phyloP scores from a whole-genome alignment of 2,113 vertebrate genomes.

The Gadus chalcogrammus region DNA sequence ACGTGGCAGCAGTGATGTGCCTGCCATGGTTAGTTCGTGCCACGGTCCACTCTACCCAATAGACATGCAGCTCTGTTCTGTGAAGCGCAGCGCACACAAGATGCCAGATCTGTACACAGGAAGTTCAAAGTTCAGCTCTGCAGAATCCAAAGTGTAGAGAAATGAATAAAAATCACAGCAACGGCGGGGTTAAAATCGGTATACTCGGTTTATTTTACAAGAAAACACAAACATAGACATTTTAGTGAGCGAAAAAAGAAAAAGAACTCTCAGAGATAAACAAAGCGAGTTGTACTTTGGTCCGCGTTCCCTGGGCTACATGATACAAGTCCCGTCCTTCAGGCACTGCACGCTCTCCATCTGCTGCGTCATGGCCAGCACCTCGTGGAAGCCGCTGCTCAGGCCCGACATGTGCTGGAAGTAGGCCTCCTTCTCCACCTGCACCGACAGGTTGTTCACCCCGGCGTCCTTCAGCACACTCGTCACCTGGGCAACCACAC shows the following conservation, averaged over 20 bases:
- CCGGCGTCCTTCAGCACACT: conserved; percentile 91
- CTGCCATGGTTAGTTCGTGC: too few species aligned
- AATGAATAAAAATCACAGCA: background rate
- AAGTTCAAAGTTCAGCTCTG: too few species aligned
- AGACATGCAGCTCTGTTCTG: too few species aligned
- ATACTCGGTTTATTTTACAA: conserved; percentile 58
- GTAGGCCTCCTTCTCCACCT: conserved; percentile 97
- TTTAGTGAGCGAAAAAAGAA: conserved; percentile 25
- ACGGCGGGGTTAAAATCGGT: conserved; percentile 39
- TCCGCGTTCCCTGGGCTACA: conserved; percentile 71
- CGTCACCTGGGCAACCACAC: conserved; percentile 77
- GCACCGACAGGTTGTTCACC: conserved; percentile 93
- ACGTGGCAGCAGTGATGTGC: too few species aligned
- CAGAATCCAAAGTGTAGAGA: background rate
- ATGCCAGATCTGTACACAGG: too few species aligned
- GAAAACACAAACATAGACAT: conserved; percentile 50
- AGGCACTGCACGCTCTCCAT: conserved; percentile 91
- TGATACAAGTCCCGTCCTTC: conserved; percentile 92
- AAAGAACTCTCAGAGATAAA: too few species aligned
- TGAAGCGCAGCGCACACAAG: too few species aligned
- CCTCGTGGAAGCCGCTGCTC: conserved; percentile 92
- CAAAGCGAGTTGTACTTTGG: conserved; percentile 38
- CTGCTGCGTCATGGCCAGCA: conserved; percentile 93
- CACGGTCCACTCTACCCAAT: too few species aligned
- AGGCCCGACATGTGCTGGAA: conserved; percentile 99